phyloP scores from a whole-genome alignment of 2,113 vertebrate species.

The Stigmatopora argus region DNA sequence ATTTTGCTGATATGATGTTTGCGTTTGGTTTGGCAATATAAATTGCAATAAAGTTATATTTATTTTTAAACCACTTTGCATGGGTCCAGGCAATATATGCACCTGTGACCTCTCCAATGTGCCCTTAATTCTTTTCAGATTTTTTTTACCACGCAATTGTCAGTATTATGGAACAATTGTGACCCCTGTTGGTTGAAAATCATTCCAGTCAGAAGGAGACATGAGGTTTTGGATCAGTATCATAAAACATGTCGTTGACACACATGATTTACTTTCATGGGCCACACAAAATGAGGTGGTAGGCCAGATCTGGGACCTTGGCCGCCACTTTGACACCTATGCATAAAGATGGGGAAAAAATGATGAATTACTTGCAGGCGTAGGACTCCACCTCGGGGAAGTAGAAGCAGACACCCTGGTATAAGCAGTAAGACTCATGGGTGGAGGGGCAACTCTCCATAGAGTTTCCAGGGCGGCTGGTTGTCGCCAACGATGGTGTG shows the following conservation, averaged over 20 bases:
- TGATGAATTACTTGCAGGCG: slow-evolving; percentile 82
- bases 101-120: not conserved
- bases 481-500: slow-evolving; percentile 17
- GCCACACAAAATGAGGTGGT: too few relatives aligned
- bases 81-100: not conserved
- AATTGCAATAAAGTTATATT: not conserved
- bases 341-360: not conserved
- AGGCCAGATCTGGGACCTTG: too few relatives aligned
- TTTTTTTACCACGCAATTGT: not conserved
- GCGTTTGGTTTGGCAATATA: not conserved
- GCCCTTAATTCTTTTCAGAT: not conserved
- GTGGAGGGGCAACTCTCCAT: slow-evolving; percentile 72
- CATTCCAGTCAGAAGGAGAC: not conserved
- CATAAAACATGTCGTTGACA: not conserved
- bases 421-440: slow-evolving; percentile 80
- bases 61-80: not conserved
- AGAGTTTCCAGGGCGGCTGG: slow-evolving; percentile 35
- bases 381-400: slow-evolving; percentile 76
- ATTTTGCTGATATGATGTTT: not conserved
- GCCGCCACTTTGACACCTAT: not conserved
- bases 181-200: slow-evolving; percentile 55
- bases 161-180: slow-evolving; percentile 40
- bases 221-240: not conserved
- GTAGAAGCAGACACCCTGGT: slow-evolving; percentile 81
- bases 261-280: too few relatives aligned